phyloP scores from a whole-genome alignment of 2,797 vertebrate species.

The Acridotheres tristis region DNA sequence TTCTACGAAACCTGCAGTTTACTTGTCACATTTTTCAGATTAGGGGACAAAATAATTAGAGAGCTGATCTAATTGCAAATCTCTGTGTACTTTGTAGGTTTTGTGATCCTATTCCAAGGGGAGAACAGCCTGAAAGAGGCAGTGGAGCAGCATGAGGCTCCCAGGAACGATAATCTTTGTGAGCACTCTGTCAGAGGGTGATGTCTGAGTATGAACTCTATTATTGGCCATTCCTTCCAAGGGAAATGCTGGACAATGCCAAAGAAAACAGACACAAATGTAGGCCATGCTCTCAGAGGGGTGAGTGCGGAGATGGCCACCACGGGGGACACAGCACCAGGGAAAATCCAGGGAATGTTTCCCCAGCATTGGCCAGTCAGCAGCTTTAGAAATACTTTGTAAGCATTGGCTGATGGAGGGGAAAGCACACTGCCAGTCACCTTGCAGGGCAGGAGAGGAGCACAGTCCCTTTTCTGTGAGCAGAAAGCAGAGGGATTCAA shows the following conservation, averaged over 20 bases:
- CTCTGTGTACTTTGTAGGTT: not conserved
- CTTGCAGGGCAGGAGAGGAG: not conserved
- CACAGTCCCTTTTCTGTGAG: not conserved
- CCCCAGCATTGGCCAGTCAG: not conserved
- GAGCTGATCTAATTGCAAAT: not conserved
- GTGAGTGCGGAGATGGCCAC: not conserved
- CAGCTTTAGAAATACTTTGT: not conserved
- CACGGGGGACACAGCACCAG: not conserved
- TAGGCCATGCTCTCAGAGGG: not conserved
- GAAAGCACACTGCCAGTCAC: not conserved
- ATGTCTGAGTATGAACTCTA: not conserved
- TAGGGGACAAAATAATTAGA: not conserved
- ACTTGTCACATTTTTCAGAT: not conserved
- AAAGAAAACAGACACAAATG: not conserved
- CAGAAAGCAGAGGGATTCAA: not conserved
- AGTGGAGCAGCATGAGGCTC: not conserved
- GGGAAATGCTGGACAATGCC: not conserved
- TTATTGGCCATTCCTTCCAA: not conserved
- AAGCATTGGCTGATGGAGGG: not conserved
- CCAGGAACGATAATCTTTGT: conserved; percentile 7
- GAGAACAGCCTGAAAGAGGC: not conserved
- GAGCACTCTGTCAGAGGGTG: not conserved
- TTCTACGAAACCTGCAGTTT: not conserved
- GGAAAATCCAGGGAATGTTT: not conserved
- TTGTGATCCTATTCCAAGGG: not conserved